Evolutionary conservation across 2,797 vertebrate species (phyloP).

Genomic region (Phoeniculus purpureus): DNA sequence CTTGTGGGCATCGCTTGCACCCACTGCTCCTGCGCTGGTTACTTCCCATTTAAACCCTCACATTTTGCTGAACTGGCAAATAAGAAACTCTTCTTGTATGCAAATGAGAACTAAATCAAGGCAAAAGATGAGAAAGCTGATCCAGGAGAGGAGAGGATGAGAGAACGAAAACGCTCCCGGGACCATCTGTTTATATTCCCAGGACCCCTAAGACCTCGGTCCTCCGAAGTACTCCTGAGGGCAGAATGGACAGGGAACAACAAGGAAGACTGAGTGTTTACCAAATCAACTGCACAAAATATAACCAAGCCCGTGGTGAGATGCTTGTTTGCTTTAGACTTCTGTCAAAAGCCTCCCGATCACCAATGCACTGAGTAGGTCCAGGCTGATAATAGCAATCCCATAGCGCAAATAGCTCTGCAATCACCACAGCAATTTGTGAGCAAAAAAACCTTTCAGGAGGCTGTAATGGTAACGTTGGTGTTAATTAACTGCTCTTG

Average conservation of each 20-base stretch:
- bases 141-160: background rate
- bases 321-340: background rate
- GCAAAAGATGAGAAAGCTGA: background rate
- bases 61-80: background rate
- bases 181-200: background rate
- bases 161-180: background rate
- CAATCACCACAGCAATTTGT: background rate
- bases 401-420: background rate
- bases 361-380: background rate
- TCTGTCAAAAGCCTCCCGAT: background rate
- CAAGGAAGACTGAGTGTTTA: background rate
- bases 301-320: background rate
- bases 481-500: background rate
- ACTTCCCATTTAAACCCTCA: background rate
- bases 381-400: background rate
- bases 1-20: background rate
- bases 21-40: background rate
- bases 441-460: background rate
- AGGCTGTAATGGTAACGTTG: accelerated
- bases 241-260: background rate
- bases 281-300: background rate
- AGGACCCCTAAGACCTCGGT: background rate
- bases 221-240: background rate
- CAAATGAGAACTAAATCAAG: background rate
- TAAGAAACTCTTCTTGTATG: background rate